Evolutionary conservation across 2,888 invertebrate genomes (phyloP).

Genomic region (Dastarcus helophoroides): DNA sequence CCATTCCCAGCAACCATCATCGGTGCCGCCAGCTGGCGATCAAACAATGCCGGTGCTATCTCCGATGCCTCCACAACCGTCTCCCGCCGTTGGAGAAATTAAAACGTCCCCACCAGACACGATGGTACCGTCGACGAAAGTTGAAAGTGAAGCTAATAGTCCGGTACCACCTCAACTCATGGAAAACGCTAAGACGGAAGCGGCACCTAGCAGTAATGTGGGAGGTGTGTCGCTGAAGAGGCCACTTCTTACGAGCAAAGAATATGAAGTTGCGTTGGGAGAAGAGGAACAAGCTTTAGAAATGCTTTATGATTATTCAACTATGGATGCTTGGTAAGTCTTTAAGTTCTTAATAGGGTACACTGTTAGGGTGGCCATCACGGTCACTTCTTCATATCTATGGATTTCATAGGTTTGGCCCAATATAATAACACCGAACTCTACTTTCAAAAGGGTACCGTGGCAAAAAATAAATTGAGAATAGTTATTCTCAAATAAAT

Average conservation of each 20-base stretch:
- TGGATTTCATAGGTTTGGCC: too few species aligned
- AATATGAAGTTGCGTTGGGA: constrained; percentile 65
- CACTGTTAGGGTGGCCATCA: too few species aligned
- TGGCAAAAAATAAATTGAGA: too few species aligned
- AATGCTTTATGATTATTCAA: constrained; percentile 80
- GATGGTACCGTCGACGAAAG: constrained; percentile 18
- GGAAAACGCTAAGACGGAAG: neutral
- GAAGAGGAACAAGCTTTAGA: constrained; percentile 73
- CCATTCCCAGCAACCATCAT: constrained; percentile 55
- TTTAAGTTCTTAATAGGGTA: too few species aligned
- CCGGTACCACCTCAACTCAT: constrained; percentile 19
- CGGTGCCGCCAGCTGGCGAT: constrained; percentile 52
- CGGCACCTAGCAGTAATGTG: constrained; percentile 9
- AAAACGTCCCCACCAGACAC: constrained; percentile 7
- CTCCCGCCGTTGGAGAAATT: too few species aligned
- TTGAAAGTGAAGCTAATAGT: constrained; percentile 23
- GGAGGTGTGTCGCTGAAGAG: constrained; percentile 45
- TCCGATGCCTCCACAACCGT: constrained; percentile 35
- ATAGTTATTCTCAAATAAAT: too few species aligned
- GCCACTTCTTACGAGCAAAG: constrained; percentile 66
- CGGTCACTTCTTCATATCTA: too few species aligned
- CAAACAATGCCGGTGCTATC: constrained; percentile 58
- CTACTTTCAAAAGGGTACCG: too few species aligned
- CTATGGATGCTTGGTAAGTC: constrained; percentile 70
- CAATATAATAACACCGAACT: too few species aligned